Evolutionary conservation across 1,140 invertebrate genomes (phyloP).

Genomic region (Littorina saxatilis): DNA sequence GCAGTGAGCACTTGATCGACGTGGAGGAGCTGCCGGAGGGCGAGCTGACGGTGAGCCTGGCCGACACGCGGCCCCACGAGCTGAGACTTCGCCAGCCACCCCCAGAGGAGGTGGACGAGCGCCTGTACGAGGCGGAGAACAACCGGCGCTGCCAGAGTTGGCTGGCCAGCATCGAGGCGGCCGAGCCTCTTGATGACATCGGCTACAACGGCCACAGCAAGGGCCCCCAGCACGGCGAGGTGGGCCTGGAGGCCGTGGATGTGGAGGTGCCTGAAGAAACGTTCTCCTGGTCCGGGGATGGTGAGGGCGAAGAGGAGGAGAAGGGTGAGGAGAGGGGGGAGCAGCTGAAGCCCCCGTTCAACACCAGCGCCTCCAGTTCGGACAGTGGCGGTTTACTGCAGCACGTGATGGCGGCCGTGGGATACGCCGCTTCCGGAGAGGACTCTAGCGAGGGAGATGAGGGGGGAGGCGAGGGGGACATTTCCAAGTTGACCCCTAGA

Average conservation of each 20-base stretch:
- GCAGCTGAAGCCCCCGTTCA: slow-evolving; percentile 36
- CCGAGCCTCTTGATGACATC: slow-evolving; percentile 63
- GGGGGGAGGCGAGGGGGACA: too few relatives aligned
- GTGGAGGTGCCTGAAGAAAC: slow-evolving; percentile 70
- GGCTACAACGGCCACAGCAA: slow-evolving; percentile 37
- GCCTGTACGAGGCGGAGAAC: slow-evolving; percentile 65
- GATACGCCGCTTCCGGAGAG: background rate
- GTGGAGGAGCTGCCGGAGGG: slow-evolving; percentile 65
- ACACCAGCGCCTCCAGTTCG: slow-evolving; percentile 50
- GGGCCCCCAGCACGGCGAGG: slow-evolving; percentile 4
- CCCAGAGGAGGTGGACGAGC: slow-evolving; percentile 52
- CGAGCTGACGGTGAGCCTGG: slow-evolving; percentile 60
- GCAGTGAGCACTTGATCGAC: slow-evolving; percentile 68
- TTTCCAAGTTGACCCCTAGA: background rate
- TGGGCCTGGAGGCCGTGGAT: slow-evolving; percentile 55
- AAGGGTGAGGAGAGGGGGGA: slow-evolving; percentile 58
- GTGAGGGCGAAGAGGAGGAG: slow-evolving; percentile 33
- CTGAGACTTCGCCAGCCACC: slow-evolving; percentile 51
- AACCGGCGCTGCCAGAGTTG: slow-evolving; percentile 69
- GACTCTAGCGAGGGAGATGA: background rate
- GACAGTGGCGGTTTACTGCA: slow-evolving; percentile 37
- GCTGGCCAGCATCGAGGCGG: slow-evolving; percentile 66
- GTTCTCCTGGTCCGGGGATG: slow-evolving; percentile 49
- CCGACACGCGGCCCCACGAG: slow-evolving; percentile 65
- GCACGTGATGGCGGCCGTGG: slow-evolving; percentile 31